Evolutionary conservation across 2,113 vertebrate species (phyloP).

Genomic region (Strix aluco): DNA sequence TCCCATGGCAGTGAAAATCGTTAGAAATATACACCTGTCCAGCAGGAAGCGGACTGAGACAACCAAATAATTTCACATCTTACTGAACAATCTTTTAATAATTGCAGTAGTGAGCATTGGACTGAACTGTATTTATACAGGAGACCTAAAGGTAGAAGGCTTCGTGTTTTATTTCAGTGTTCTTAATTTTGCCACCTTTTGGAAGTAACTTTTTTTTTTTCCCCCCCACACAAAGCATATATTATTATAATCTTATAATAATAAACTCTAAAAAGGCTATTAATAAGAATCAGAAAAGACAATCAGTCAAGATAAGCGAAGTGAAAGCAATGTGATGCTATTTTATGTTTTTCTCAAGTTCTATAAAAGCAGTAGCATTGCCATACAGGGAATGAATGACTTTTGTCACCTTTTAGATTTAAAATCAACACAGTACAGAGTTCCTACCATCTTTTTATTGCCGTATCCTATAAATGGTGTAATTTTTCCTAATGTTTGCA

Average conservation of each 20-base stretch:
- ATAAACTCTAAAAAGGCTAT: background rate
- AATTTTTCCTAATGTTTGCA: background rate
- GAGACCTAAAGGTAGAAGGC: background rate
- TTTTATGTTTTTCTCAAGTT: background rate
- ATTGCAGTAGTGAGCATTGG: background rate
- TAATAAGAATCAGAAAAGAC: background rate
- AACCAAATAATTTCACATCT: background rate
- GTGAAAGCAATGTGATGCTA: background rate
- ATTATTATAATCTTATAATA: background rate
- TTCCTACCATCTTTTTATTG: background rate
- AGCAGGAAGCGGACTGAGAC: background rate
- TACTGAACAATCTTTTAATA: background rate
- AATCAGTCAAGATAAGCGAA: background rate
- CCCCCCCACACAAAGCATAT: background rate
- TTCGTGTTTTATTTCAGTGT: background rate
- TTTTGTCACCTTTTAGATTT: background rate
- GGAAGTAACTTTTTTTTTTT: background rate
- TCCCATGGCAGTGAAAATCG: background rate
- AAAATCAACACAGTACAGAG: background rate
- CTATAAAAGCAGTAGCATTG: background rate
- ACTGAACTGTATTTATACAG: background rate
- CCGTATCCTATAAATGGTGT: background rate
- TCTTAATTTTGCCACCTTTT: background rate
- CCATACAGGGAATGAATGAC: background rate
- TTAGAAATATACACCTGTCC: background rate